Conservation (phyloP, 64 coral and sea anemone genomes). For the Porites lutea region DNA sequence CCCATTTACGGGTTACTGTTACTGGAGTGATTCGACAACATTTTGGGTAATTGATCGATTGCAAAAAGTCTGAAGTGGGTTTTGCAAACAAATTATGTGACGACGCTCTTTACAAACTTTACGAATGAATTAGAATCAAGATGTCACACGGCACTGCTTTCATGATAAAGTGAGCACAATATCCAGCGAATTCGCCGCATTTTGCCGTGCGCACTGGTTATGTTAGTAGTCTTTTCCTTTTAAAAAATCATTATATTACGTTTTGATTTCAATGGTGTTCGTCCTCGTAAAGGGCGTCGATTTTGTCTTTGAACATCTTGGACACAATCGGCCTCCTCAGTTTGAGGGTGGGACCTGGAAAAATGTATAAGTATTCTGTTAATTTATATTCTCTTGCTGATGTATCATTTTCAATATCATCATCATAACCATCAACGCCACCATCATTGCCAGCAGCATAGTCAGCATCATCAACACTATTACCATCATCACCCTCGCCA, state of each 20-base stretch:
- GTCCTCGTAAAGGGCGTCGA: conserved; percentile 87
- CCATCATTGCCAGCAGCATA: not conserved
- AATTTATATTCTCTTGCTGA: not conserved
- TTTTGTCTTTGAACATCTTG: conserved; percentile 95
- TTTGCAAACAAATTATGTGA: too few relatives aligned
- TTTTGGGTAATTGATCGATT: too few relatives aligned
- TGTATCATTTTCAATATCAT: not conserved
- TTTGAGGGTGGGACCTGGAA: conserved; percentile 91
- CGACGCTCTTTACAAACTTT: too few relatives aligned
- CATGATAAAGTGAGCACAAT: not conserved
- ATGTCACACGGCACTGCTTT: not conserved
- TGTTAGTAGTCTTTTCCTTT: not conserved
- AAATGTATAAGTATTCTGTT: not conserved
- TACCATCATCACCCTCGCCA: not conserved
- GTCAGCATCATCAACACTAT: not conserved
- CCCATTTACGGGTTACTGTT: too few relatives aligned
- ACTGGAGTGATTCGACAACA: too few relatives aligned
- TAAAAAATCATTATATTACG: not conserved
- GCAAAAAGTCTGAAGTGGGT: too few relatives aligned
- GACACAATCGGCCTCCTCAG: conserved; percentile 85
- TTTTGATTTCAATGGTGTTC: not conserved
- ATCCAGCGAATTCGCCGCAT: not conserved
- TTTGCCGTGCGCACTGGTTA: not conserved
- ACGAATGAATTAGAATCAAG: too few relatives aligned
- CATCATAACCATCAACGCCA: not conserved